A percentile compares a stretch with the other conserved stretches of the same genome.
Evolutionary conservation across 1,140 invertebrate species (phyloP).

Genomic region (Anoplolepis gracilipes): DNA sequence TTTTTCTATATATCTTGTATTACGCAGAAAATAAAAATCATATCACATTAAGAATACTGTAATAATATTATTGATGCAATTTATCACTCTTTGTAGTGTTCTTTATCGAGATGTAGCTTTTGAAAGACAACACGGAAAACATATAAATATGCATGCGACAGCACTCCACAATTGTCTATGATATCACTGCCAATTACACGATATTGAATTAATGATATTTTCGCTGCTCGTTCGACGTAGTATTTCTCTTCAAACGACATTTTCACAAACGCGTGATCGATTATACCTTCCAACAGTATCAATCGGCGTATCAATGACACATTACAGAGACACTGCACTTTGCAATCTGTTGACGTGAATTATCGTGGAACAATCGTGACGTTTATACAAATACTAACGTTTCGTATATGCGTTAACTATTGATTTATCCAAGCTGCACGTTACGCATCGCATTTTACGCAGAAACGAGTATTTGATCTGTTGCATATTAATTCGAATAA

Average conservation of each 20-base stretch:
- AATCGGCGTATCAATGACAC: conserved; percentile 16
- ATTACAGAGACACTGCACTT: conserved; percentile 27
- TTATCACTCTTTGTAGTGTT: neutral
- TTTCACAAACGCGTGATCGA: conserved; percentile 43
- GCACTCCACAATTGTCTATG: conserved; percentile 9
- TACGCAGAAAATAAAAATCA: neutral
- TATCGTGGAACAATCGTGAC: conserved; percentile 40
- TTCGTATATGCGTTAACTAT: neutral
- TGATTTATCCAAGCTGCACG: neutral
- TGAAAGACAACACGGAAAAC: neutral
- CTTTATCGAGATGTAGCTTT: neutral
- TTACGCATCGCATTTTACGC: neutral
- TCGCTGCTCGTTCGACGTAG: conserved; percentile 11
- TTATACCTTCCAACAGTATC: neutral
- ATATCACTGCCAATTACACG: conserved; percentile 63
- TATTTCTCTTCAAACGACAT: conserved; percentile 43
- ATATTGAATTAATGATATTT: conserved; percentile 59
- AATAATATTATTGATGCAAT: neutral
- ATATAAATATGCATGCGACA: neutral
- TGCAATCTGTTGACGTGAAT: conserved; percentile 45
- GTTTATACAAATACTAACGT: conserved; percentile 32
- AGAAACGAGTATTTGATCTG: neutral
- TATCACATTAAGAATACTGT: neutral
- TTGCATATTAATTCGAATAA: conserved; percentile 24
- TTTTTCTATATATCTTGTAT: neutral